phyloP scores from a whole-genome alignment of 2,113 vertebrate species.

The Pipa parva region DNA sequence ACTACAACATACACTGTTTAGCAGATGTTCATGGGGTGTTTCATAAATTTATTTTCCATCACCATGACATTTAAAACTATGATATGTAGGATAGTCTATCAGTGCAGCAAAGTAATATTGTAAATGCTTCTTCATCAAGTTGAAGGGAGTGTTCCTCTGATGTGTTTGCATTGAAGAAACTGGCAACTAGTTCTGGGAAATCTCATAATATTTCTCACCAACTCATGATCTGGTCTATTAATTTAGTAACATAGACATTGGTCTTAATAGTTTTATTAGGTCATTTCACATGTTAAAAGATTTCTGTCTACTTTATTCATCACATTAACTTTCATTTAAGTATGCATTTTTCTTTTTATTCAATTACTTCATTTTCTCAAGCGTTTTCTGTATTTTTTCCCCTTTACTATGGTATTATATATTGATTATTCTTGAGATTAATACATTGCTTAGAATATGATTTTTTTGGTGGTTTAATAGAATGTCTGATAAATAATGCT shows the following conservation, averaged over 20 bases:
- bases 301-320: conserved; percentile 11
- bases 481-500: not conserved
- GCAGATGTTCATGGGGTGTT: conserved; percentile 9
- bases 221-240: conserved; percentile 30
- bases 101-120: conserved; percentile 36
- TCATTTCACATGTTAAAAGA: conserved; percentile 20
- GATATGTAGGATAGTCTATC: conserved; percentile 29
- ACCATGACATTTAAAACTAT: conserved; percentile 18
- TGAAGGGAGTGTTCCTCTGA: conserved; percentile 13
- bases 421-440: not conserved
- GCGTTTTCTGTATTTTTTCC: too few species aligned
- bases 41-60: conserved; percentile 1
- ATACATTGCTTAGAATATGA: not conserved
- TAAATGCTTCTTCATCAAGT: conserved; percentile 43
- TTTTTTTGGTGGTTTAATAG: too few species aligned
- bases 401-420: not conserved
- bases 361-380: too few species aligned
- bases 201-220: conserved; percentile 27
- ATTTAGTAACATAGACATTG: conserved; percentile 43
- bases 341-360: not conserved
- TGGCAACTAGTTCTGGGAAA: conserved; percentile 41
- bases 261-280: not conserved
- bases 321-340: not conserved
- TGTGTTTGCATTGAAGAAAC: conserved; percentile 5
- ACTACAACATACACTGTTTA: conserved; percentile 17